phyloP scores from a whole-genome alignment of 1,140 invertebrate species.

The Adoxophyes honmai region DNA sequence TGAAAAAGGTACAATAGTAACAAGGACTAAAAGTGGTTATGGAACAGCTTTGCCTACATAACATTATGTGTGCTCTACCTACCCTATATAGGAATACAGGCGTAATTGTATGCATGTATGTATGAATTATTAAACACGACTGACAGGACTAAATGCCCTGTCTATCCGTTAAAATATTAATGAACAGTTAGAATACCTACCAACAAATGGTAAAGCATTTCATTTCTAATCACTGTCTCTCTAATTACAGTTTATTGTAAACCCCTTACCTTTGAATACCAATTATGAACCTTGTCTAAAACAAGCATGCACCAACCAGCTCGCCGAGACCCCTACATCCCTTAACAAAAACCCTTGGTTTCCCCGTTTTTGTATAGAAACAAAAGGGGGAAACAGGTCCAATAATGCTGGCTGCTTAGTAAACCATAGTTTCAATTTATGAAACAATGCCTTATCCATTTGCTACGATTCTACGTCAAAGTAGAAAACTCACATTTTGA shows the following conservation, averaged over 20 bases:
- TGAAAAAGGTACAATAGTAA: too few species aligned
- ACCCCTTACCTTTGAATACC: slow-evolving; percentile 66
- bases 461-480: slow-evolving; percentile 73
- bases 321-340: slow-evolving; percentile 33
- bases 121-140: too few species aligned
- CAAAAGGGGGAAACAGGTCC: slow-evolving; percentile 28
- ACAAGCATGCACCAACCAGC: slow-evolving; percentile 49
- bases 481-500: slow-evolving; percentile 75
- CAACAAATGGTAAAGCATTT: slow-evolving; percentile 57
- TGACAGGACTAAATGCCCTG: too few species aligned
- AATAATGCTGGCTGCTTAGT: slow-evolving; percentile 39
- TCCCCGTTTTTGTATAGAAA: neutral
- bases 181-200: slow-evolving; percentile 21
- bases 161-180: too few species aligned
- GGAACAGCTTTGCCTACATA: too few species aligned
- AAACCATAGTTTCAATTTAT: slow-evolving; percentile 75
- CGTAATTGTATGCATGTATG: too few species aligned
- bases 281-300: slow-evolving; percentile 71
- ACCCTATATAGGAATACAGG: too few species aligned
- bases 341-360: slow-evolving; percentile 25
- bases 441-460: slow-evolving; percentile 76
- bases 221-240: slow-evolving; percentile 69
- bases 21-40: too few species aligned
- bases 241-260: slow-evolving; percentile 72
- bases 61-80: too few species aligned